phyloP scores from a whole-genome alignment of 2,888 invertebrate genomes.

The Heliothis peltigera region DNA sequence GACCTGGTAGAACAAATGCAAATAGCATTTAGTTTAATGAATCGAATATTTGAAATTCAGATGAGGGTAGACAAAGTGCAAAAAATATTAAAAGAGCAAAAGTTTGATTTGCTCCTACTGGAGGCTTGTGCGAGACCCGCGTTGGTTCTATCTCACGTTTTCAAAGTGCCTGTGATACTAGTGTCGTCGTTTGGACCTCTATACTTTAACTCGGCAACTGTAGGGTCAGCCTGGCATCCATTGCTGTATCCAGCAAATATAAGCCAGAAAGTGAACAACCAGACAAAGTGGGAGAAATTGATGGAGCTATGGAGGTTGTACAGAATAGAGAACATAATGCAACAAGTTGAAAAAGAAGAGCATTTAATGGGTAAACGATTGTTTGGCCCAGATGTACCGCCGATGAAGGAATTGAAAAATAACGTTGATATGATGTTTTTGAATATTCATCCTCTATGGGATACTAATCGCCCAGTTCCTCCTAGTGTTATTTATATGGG shows the following conservation, averaged over 20 bases:
- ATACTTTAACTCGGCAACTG: constrained; percentile 41
- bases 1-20: constrained; percentile 35
- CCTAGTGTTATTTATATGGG: constrained; percentile 79
- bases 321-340: constrained; percentile 23
- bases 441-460: constrained; percentile 77
- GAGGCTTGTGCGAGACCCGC: constrained; percentile 60
- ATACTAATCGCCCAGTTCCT: constrained; percentile 74
- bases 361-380: constrained; percentile 50
- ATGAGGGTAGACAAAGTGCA: constrained; percentile 55
- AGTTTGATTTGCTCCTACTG: constrained; percentile 67
- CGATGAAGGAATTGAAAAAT: constrained; percentile 58
- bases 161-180: constrained; percentile 64
- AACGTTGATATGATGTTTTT: constrained; percentile 77
- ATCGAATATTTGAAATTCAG: constrained; percentile 51
- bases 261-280: constrained; percentile 57
- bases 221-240: constrained; percentile 62
- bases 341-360: constrained; percentile 42
- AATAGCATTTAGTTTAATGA: constrained; percentile 32
- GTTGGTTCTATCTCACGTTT: constrained; percentile 55
- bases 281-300: constrained; percentile 68
- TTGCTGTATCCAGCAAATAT: constrained; percentile 63
- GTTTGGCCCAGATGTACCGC: constrained; percentile 65
- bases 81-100: constrained; percentile 57
- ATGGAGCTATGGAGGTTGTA: constrained; percentile 50
- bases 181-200: constrained; percentile 67